These are phyloP conservation scores for Eidolon dupreanum DNA, from an alignment of 2,797 vertebrate species.

Conservation along the genomic window DNA sequence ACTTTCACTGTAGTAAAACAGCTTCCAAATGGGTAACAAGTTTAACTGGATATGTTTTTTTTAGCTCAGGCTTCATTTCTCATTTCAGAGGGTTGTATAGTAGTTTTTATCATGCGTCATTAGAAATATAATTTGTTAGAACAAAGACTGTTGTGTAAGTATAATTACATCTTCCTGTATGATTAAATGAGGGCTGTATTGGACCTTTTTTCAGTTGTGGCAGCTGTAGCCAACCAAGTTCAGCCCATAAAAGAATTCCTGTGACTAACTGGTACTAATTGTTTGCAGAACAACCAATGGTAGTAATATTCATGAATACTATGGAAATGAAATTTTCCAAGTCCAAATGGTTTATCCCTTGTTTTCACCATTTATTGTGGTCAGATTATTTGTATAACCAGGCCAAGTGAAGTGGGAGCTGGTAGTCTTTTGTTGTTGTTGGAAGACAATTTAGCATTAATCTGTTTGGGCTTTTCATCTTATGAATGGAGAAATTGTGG, in stretches of 20 bases:
- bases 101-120: conserved; percentile 56
- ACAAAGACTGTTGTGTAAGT: conserved; percentile 70
- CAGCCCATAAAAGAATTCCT: conserved; percentile 63
- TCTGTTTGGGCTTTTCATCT: neutral
- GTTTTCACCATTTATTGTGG: conserved; percentile 15
- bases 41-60: conserved; percentile 22
- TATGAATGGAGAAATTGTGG: neutral
- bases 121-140: conserved; percentile 64
- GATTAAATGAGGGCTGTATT: conserved; percentile 51
- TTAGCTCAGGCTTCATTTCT: conserved; percentile 39
- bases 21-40: neutral
- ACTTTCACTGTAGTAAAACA: conserved; percentile 20
- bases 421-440: neutral
- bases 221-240: conserved; percentile 58
- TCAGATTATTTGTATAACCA: neutral
- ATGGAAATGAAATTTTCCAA: conserved; percentile 53
- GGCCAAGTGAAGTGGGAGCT: neutral
- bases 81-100: conserved; percentile 28
- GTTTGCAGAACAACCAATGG: conserved; percentile 59
- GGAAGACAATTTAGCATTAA: neutral
- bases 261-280: conserved; percentile 73
- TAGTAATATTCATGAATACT: conserved; percentile 43
- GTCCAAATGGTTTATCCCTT: neutral
- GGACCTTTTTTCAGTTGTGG: conserved; percentile 16
- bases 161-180: conserved; percentile 68